These are phyloP conservation scores for Coregonus ussuriensis DNA, from an alignment of 2,797 vertebrate genomes.

Conservation along the genomic window DNA sequence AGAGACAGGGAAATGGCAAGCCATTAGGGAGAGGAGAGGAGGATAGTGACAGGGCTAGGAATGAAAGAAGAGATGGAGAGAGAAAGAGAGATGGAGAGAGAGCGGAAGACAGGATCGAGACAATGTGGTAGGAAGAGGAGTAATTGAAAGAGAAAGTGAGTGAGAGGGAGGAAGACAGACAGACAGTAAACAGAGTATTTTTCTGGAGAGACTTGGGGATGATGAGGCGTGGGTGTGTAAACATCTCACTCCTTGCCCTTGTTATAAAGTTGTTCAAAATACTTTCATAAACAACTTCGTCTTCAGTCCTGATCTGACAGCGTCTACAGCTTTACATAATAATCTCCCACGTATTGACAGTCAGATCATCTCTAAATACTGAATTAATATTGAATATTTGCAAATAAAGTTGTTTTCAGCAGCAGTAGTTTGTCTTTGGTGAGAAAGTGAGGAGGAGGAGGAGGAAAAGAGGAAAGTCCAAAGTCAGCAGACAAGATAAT, in stretches of 20 bases:
- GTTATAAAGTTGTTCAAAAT: neutral
- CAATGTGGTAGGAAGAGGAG: too few relatives aligned
- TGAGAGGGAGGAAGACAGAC: too few relatives aligned
- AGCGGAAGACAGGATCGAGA: too few relatives aligned
- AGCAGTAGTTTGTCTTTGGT: neutral
- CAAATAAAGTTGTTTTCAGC: neutral
- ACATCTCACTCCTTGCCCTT: slow-evolving; percentile 2
- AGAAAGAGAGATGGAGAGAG: neutral
- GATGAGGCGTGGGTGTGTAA: neutral
- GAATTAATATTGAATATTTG: slow-evolving; percentile 3
- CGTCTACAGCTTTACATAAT: neutral
- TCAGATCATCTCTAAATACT: slow-evolving; percentile 8
- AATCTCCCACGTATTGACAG: slow-evolving; percentile 5
- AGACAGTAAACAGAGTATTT: neutral
- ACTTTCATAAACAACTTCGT: neutral
- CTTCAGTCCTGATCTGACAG: neutral
- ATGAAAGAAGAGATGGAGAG: slow-evolving; percentile 11
- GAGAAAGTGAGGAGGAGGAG: neutral
- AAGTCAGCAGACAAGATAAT: neutral
- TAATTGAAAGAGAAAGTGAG: too few relatives aligned
- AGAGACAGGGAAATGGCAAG: neutral
- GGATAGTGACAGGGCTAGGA: neutral
- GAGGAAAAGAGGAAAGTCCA: neutral
- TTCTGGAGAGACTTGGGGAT: neutral
- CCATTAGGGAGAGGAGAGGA: neutral